These are phyloP conservation scores for Lepus oiostolus DNA, from an alignment of 2,797 vertebrate species.

Conservation along the genomic window DNA sequence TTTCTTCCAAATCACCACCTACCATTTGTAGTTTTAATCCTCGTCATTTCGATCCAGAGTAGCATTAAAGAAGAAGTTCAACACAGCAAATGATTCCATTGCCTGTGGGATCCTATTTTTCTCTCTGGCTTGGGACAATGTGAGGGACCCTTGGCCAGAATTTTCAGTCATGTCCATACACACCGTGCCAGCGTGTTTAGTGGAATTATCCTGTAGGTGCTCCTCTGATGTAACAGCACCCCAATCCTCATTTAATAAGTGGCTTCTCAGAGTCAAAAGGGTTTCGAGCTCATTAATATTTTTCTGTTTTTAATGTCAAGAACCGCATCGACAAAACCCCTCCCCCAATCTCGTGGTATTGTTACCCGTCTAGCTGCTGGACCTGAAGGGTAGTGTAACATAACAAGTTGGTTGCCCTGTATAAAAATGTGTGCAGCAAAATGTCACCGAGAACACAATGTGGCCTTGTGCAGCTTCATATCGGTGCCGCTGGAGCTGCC, in stretches of 20 bases:
- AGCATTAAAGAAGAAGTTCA: constrained; percentile 75
- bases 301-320: constrained; percentile 74
- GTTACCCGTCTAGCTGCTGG: constrained; percentile 54
- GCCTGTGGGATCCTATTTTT: constrained; percentile 17
- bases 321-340: constrained; percentile 12
- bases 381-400: constrained; percentile 83
- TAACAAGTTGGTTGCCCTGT: constrained; percentile 88
- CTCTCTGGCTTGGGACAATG: constrained; percentile 49
- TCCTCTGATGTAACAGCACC: constrained; percentile 43
- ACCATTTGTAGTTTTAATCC: constrained; percentile 78
- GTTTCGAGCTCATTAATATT: constrained; percentile 65
- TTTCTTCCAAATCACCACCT: constrained; percentile 69
- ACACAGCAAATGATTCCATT: background rate
- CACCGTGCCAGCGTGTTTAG: constrained; percentile 45
- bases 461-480: constrained; percentile 96
- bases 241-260: constrained; percentile 47
- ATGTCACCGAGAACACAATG: constrained; percentile 93
- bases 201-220: constrained; percentile 63
- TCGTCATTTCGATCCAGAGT: constrained; percentile 75
- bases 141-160: constrained; percentile 62
- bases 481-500: constrained; percentile 93
- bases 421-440: constrained; percentile 88
- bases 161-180: constrained; percentile 61
- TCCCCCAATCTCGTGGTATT: constrained; percentile 32
- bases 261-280: constrained; percentile 4